phyloP scores from a whole-genome alignment of 2,797 vertebrate genomes.

The Tympanoctomys barrerae region DNA sequence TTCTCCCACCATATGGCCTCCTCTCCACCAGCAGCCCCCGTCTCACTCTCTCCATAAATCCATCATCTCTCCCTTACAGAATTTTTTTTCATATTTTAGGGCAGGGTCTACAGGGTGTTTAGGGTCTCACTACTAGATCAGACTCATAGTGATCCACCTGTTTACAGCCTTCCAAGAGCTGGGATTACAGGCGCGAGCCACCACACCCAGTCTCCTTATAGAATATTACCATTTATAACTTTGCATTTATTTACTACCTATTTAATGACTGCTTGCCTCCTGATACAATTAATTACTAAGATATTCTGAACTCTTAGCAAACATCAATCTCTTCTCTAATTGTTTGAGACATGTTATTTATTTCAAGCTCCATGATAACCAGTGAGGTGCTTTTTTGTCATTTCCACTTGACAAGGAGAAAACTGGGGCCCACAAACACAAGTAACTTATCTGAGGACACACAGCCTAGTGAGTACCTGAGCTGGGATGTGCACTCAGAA shows the following conservation, averaged over 20 bases:
- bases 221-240: not conserved
- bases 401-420: not conserved
- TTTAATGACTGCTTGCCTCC: not conserved
- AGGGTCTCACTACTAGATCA: too few relatives aligned
- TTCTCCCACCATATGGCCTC: accelerated
- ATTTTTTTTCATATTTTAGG: too few relatives aligned
- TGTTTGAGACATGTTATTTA: not conserved
- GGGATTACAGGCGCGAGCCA: too few relatives aligned
- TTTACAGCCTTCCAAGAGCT: too few relatives aligned
- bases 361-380: not conserved
- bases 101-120: too few relatives aligned
- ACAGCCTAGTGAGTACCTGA: not conserved
- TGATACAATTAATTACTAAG: not conserved
- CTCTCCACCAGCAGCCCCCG: not conserved
- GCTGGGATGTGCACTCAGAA: not conserved
- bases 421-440: not conserved
- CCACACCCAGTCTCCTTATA: not conserved
- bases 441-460: not conserved
- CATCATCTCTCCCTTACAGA: not conserved
- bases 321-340: not conserved
- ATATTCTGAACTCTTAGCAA: not conserved
- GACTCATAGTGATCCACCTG: too few relatives aligned
- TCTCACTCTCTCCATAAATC: not conserved
- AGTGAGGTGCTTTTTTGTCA: not conserved
- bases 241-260: not conserved